A percentile compares a stretch with the other conserved stretches of the same genome.
Evolutionary conservation across 2,113 vertebrate genomes (phyloP).

Genomic region (Aplodontia rufa): DNA sequence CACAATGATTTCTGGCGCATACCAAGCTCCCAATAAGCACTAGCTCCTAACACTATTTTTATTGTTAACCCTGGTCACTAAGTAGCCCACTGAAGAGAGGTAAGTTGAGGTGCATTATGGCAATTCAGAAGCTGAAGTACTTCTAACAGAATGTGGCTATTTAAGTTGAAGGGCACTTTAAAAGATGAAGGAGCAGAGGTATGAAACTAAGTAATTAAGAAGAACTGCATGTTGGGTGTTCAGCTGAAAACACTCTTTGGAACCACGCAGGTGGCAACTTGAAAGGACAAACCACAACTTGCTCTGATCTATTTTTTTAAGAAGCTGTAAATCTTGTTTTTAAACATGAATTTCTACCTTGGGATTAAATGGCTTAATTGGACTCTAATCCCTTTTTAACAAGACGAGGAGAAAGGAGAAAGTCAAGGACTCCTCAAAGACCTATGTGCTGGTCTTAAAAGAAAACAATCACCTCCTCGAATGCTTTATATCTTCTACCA

Average conservation of each 20-base stretch:
- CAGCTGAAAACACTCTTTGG: conserved; percentile 42
- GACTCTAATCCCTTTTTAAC: conserved; percentile 74
- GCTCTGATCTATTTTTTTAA: conserved; percentile 23
- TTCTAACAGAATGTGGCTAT: conserved; percentile 51
- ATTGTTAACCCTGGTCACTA: not conserved
- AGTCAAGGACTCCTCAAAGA: conserved; percentile 74
- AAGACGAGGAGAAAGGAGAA: conserved; percentile 64
- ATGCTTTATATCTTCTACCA: not conserved
- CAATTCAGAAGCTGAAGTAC: conserved; percentile 1
- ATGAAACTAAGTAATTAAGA: conserved; percentile 61
- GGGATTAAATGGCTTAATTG: conserved; percentile 76
- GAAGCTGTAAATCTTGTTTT: conserved; percentile 74
- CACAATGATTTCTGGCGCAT: not conserved
- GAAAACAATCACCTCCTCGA: conserved; percentile 13
- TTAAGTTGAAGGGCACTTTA: conserved; percentile 61
- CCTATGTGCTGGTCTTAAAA: conserved; percentile 32
- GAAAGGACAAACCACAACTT: conserved; percentile 62
- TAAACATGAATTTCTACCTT: conserved; percentile 73
- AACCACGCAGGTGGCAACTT: not conserved
- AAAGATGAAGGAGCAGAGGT: conserved; percentile 48
- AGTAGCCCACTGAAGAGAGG: not conserved
- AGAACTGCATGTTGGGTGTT: not conserved
- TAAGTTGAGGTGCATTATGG: not conserved
- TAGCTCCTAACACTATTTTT: not conserved
- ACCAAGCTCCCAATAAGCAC: not conserved